phyloP scores from a whole-genome alignment of 2,888 invertebrate species.

The Phyllotreta striolata region DNA sequence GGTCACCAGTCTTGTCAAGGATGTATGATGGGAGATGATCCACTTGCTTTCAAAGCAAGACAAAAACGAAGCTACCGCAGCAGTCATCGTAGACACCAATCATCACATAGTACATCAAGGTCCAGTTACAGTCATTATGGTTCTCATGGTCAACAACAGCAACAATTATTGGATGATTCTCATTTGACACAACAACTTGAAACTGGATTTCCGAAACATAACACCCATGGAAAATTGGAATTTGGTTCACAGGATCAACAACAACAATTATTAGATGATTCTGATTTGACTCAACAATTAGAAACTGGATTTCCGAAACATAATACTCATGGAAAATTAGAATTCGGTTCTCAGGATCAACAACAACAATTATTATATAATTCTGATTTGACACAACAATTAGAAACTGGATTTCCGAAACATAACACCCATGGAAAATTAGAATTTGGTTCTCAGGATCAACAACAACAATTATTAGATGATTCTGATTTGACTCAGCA shows the following conservation, averaged over 20 bases:
- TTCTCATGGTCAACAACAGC: constrained; percentile 18
- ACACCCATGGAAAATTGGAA: constrained; percentile 4
- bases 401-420: too few species aligned
- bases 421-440: too few species aligned
- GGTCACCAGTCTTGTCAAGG: constrained; percentile 37
- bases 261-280: constrained; percentile 16
- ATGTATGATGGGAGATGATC: constrained; percentile 39
- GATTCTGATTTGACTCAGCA: constrained; percentile 33
- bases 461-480: constrained; percentile 8
- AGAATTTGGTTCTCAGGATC: neutral
- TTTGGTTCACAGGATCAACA: neutral
- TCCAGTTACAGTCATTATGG: too few species aligned
- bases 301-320: too few species aligned
- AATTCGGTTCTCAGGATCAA: too few species aligned
- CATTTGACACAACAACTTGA: constrained; percentile 40
- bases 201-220: constrained; percentile 32
- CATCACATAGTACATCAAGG: neutral
- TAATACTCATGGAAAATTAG: too few species aligned
- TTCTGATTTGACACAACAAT: constrained; percentile 42
- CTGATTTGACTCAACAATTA: too few species aligned
- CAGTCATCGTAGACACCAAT: neutral
- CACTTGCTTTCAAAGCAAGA: constrained; percentile 34
- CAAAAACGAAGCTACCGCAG: constrained; percentile 40
- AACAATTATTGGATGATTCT: constrained; percentile 29
- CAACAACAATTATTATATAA: neutral